These are phyloP conservation scores for Spodoptera frugiperda DNA, from an alignment of 1,140 invertebrate genomes.

Conservation along the genomic window DNA sequence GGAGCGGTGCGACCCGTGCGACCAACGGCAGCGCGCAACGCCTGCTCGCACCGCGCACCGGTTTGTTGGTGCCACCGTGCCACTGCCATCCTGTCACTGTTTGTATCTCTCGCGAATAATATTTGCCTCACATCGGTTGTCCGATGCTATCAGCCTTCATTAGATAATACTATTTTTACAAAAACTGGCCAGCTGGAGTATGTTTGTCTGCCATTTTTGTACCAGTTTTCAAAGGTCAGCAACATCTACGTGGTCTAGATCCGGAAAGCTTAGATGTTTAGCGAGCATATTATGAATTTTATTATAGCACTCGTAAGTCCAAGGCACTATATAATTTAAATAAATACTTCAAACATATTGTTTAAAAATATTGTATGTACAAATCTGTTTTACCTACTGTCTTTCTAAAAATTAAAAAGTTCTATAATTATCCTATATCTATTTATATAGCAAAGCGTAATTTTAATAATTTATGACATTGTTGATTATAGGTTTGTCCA, in stretches of 20 bases:
- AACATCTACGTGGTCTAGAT: not conserved
- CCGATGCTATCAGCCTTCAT: not conserved
- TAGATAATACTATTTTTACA: not conserved
- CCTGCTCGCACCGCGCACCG: slow-evolving; percentile 18
- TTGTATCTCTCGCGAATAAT: slow-evolving; percentile 3
- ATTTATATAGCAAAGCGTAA: too few relatives aligned
- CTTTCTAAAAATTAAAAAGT: too few relatives aligned
- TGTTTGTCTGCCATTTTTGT: not conserved
- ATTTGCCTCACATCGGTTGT: not conserved
- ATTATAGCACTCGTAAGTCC: not conserved
- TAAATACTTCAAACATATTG: too few relatives aligned
- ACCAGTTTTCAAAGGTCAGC: not conserved
- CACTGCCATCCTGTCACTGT: slow-evolving; percentile 19
- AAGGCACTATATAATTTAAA: too few relatives aligned
- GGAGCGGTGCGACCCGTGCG: slow-evolving; percentile 3
- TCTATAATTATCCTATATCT: too few relatives aligned
- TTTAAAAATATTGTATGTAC: too few relatives aligned
- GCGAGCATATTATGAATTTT: not conserved
- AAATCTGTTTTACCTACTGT: too few relatives aligned
- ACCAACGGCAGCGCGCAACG: too few relatives aligned
- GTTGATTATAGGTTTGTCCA: too few relatives aligned
- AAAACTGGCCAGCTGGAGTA: not conserved
- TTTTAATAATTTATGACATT: too few relatives aligned
- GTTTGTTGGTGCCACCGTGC: not conserved
- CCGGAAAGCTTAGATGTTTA: not conserved